Evolutionary conservation across 64 coral and sea anemone genomes (phyloP).

Genomic region (Pocillopora verrucosa): DNA sequence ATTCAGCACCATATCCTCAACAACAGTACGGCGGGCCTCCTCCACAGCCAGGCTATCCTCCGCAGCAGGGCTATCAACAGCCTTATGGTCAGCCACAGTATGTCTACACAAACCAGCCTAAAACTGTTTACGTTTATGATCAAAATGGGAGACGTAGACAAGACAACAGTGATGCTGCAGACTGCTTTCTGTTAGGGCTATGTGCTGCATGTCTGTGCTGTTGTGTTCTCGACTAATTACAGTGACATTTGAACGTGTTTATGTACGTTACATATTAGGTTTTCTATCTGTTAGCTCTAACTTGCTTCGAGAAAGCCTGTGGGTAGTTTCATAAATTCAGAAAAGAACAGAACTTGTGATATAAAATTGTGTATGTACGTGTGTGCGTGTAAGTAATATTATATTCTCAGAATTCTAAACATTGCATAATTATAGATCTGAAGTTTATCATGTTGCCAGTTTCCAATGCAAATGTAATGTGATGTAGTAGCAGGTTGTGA

Average conservation of each 20-base stretch:
- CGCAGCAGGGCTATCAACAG: slow-evolving; percentile 9
- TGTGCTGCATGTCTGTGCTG: slow-evolving; percentile 71
- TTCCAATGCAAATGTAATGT: neutral
- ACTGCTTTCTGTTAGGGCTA: slow-evolving; percentile 47
- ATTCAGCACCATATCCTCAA: slow-evolving; percentile 55
- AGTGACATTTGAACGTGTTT: neutral
- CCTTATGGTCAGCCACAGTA: slow-evolving; percentile 41
- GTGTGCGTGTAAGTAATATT: no score
- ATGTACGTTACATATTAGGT: neutral
- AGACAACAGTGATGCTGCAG: slow-evolving; percentile 7
- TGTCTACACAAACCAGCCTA: slow-evolving; percentile 58
- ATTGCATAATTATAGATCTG: neutral
- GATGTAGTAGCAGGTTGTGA: neutral
- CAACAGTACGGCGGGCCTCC: slow-evolving; percentile 19
- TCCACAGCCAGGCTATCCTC: neutral
- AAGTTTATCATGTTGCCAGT: neutral
- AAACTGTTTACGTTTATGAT: slow-evolving; percentile 71
- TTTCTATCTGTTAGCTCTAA: neutral
- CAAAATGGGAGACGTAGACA: slow-evolving; percentile 19
- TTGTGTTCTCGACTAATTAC: slow-evolving; percentile 42
- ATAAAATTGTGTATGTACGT: no score
- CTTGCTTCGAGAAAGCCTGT: no score
- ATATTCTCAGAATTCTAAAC: neutral
- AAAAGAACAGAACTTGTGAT: no score
- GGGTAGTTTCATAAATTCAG: no score